Percentiles rank a stretch among this genome's conserved stretches.
Conservation (phyloP, 2,113 vertebrate genomes). For the Silurus meridionalis region DNA sequence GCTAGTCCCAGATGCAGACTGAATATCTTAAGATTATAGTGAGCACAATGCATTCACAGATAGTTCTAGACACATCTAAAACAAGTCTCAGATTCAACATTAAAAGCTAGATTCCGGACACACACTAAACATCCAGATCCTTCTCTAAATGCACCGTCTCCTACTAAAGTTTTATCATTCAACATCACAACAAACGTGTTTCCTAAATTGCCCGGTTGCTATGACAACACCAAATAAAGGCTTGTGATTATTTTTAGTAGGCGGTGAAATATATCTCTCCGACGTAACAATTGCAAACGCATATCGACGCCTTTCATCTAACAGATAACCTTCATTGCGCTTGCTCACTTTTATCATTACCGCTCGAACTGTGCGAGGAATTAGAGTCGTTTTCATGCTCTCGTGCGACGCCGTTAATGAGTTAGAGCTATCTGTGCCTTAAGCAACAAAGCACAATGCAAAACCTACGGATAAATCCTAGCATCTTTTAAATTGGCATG, state of each 20-base stretch:
- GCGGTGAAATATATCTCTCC: neutral
- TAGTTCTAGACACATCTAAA: neutral
- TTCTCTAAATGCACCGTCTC: neutral
- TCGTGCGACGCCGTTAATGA: neutral
- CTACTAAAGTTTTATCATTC: neutral
- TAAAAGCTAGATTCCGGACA: neutral
- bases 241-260: neutral
- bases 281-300: neutral
- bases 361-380: neutral
- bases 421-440: conserved; percentile 21
- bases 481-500: conserved; percentile 18
- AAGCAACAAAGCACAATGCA: conserved; percentile 19
- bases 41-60: too few species aligned
- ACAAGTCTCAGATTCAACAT: neutral
- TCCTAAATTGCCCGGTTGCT: neutral
- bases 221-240: neutral
- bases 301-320: neutral
- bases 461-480: conserved; percentile 17
- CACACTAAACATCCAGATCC: neutral
- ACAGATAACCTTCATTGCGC: neutral
- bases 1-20: neutral
- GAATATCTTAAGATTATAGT: neutral
- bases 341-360: neutral
- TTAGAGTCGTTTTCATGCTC: conserved; percentile 7
- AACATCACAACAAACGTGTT: neutral